A percentile compares a stretch with the other conserved stretches of the same genome.
Evolutionary conservation across 2,888 invertebrate species (phyloP).

Genomic region (Ophion ellenae): DNA sequence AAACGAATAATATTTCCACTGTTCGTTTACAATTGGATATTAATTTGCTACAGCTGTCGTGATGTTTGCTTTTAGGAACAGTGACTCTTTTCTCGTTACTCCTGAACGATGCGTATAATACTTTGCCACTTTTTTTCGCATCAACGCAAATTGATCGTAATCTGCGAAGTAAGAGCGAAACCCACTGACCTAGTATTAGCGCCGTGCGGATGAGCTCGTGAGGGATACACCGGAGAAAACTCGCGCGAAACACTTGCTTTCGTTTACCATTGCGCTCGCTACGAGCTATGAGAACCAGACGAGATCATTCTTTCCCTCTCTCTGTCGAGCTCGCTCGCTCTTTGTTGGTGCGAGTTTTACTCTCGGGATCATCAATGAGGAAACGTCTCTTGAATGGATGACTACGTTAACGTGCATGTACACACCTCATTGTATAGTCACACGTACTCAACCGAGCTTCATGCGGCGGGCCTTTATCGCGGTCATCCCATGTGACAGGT

Average conservation of each 20-base stretch:
- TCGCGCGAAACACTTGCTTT: constrained; percentile 62
- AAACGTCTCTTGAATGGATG: constrained; percentile 62
- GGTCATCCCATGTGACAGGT: too few relatives aligned
- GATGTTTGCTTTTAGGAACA: constrained; percentile 15
- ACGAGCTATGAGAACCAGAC: constrained; percentile 29
- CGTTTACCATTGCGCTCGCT: constrained; percentile 45
- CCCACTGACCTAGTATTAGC: constrained; percentile 60
- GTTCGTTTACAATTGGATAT: background rate
- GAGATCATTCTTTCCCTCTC: constrained; percentile 18
- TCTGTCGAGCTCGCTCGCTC: constrained; percentile 48
- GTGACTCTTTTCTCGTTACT: constrained; percentile 2
- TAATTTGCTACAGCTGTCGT: constrained; percentile 13
- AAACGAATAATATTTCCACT: background rate
- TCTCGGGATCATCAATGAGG: constrained; percentile 72
- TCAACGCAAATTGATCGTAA: constrained; percentile 57
- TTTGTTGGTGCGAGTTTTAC: constrained; percentile 62
- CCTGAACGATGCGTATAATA: constrained; percentile 6
- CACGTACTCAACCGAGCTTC: background rate
- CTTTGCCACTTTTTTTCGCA: constrained; percentile 26
- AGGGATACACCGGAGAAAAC: constrained; percentile 56
- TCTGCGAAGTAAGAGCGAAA: constrained; percentile 62
- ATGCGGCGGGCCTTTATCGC: too few relatives aligned
- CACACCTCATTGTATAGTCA: background rate
- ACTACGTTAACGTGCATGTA: constrained; percentile 42
- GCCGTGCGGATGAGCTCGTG: constrained; percentile 18